A percentile compares a stretch with the other conserved stretches of the same genome.
These are phyloP conservation scores for Pantherophis alleghaniensis DNA, from an alignment of 2,797 vertebrate species.

Conservation along the genomic window DNA sequence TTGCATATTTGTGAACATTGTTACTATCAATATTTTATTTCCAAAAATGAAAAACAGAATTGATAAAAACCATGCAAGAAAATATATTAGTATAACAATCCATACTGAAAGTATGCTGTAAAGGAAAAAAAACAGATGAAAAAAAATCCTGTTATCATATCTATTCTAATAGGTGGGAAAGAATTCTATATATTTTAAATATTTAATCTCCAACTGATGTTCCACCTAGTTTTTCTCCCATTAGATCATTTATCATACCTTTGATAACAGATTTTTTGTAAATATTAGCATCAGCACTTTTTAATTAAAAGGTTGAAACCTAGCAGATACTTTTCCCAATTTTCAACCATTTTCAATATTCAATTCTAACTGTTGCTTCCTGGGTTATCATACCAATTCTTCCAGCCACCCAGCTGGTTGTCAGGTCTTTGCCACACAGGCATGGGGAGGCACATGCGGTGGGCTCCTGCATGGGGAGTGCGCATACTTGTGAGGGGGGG, in stretches of 20 bases:
- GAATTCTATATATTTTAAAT: background rate
- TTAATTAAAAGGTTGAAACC: background rate
- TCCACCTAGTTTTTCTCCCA: background rate
- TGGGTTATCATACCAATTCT: background rate
- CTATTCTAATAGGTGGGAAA: background rate
- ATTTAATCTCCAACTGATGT: background rate
- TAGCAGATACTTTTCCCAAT: background rate
- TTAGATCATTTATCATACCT: background rate
- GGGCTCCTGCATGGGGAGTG: too few species aligned
- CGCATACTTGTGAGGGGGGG: too few species aligned
- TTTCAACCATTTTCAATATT: background rate
- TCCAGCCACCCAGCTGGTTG: background rate
- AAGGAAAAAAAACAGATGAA: background rate
- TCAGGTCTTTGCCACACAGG: too few species aligned
- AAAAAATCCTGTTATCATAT: background rate
- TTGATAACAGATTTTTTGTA: background rate
- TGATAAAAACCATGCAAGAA: background rate
- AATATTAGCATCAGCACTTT: background rate
- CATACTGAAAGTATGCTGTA: background rate
- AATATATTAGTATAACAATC: background rate
- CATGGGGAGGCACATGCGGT: too few species aligned
- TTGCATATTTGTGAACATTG: background rate
- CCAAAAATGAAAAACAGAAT: background rate
- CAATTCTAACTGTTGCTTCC: background rate
- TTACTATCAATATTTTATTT: conserved; percentile 5